These are phyloP conservation scores for Periplaneta americana DNA, from an alignment of 1,140 invertebrate genomes.

Conservation along the genomic window DNA sequence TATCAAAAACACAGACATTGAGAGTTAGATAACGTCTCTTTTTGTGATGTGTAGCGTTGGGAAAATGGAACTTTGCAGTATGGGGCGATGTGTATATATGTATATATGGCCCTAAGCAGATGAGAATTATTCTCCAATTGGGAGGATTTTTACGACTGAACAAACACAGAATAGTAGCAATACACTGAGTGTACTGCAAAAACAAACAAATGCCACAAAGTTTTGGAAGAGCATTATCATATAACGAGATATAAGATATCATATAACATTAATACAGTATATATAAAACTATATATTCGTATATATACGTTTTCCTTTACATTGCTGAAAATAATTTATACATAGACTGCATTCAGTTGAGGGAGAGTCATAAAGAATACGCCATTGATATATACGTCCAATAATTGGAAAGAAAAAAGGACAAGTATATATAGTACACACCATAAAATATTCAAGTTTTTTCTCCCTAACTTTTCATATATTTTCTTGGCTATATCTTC, in stretches of 20 bases:
- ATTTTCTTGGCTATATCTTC: neutral
- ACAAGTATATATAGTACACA: neutral
- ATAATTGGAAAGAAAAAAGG: conserved; percentile 13
- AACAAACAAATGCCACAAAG: neutral
- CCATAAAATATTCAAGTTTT: conserved; percentile 1
- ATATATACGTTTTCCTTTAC: neutral
- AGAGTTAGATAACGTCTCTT: neutral
- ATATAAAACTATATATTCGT: neutral
- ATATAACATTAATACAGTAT: neutral
- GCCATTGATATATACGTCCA: conserved; percentile 11
- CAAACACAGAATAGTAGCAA: neutral
- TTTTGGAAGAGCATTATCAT: neutral
- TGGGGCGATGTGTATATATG: neutral
- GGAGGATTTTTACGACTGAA: neutral
- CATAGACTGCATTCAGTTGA: neutral
- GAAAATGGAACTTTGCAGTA: neutral
- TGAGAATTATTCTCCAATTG: neutral
- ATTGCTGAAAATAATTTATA: neutral
- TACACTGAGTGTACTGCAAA: neutral
- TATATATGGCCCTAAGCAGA: neutral
- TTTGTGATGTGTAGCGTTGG: neutral
- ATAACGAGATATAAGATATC: neutral
- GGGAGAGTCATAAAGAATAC: neutral
- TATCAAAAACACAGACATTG: neutral
- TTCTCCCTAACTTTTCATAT: neutral